phyloP scores from a whole-genome alignment of 2,113 vertebrate species.

The Mesocricetus auratus region DNA sequence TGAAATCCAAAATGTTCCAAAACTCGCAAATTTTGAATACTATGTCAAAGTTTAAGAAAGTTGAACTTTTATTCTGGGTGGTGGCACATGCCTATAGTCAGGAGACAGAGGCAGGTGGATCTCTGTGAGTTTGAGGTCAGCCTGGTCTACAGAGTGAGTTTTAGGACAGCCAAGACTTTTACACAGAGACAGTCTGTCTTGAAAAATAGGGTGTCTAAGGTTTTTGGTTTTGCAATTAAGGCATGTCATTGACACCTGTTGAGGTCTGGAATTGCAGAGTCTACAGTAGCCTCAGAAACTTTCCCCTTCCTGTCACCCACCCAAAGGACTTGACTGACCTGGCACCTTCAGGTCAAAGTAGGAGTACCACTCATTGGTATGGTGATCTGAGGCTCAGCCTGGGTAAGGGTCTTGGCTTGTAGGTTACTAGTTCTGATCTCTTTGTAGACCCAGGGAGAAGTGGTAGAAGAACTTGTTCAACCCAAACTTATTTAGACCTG shows the following conservation, averaged over 20 bases:
- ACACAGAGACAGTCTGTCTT: too few relatives aligned
- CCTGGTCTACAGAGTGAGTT: too few relatives aligned
- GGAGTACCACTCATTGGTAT: too few relatives aligned
- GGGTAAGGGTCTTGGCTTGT: background rate
- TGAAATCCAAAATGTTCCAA: background rate
- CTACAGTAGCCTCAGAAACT: background rate
- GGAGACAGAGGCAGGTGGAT: too few relatives aligned
- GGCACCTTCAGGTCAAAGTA: background rate
- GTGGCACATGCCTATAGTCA: too few relatives aligned
- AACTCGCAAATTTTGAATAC: background rate
- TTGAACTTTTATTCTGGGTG: too few relatives aligned
- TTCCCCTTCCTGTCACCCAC: background rate
- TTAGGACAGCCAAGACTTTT: too few relatives aligned
- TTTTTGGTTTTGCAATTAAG: background rate
- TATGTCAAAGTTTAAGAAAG: background rate
- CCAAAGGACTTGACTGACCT: background rate
- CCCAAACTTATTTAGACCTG: background rate
- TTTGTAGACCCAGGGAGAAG: background rate
- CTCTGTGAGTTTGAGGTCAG: too few relatives aligned
- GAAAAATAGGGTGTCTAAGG: background rate
- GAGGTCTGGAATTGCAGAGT: too few relatives aligned
- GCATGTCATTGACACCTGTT: too few relatives aligned
- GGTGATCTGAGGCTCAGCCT: background rate
- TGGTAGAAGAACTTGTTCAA: background rate
- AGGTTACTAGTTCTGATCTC: background rate